Percentiles rank a stretch among this genome's conserved stretches.
Conservation (phyloP, 2,797 vertebrate species). For the Botia almorhae region DNA sequence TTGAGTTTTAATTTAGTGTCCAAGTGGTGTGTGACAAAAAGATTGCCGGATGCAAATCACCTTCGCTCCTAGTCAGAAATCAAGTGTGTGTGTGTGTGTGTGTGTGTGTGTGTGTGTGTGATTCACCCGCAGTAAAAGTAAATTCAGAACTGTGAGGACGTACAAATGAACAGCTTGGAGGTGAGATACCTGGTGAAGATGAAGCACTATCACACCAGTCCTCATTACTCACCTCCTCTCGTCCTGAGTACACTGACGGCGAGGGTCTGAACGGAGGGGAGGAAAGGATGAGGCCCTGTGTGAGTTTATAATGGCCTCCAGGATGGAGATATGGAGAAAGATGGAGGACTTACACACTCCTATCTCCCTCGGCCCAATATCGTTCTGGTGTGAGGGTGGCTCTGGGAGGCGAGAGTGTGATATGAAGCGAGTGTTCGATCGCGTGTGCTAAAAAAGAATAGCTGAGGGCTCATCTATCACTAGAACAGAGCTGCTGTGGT, state of each 20-base stretch:
- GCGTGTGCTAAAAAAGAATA: constrained; percentile 60
- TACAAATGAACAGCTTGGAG: constrained; percentile 59
- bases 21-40: constrained; percentile 69
- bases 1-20: constrained; percentile 74
- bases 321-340: constrained; percentile 51
- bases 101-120: constrained; percentile 38
- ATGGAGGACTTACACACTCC: constrained; percentile 44
- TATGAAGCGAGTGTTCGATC: constrained; percentile 4
- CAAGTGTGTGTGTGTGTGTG: constrained; percentile 37
- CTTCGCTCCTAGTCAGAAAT: constrained; percentile 64
- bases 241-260: constrained; percentile 26
- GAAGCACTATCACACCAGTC: constrained; percentile 55
- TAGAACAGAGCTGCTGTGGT: constrained; percentile 57
- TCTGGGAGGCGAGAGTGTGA: constrained; percentile 42
- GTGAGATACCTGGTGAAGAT: constrained; percentile 52
- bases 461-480: constrained; percentile 72
- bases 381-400: constrained; percentile 19
- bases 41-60: constrained; percentile 74
- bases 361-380: neutral
- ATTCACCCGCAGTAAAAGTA: constrained; percentile 56
- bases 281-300: constrained; percentile 18
- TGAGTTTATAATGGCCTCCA: constrained; percentile 43
- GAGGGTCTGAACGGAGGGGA: constrained; percentile 38
- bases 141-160: constrained; percentile 49
- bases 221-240: constrained; percentile 56